Conservation (phyloP, 2,888 invertebrate species). For the Agrotis exclamationis region DNA sequence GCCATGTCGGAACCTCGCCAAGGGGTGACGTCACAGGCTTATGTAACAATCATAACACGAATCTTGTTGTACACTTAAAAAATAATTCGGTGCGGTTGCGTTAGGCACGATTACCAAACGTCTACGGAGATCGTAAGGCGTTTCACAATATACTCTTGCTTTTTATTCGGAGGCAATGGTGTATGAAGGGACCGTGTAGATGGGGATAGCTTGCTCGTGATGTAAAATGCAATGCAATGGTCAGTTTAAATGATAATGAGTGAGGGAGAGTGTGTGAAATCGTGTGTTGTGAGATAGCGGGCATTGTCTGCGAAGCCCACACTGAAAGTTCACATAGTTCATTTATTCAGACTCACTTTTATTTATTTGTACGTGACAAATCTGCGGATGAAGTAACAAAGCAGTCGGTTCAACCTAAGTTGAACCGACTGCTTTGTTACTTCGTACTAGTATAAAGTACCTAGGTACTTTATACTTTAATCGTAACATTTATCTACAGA, state of each 20-base stretch:
- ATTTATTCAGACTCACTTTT: background rate
- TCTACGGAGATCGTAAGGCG: constrained; percentile 46
- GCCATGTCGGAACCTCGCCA: constrained; percentile 39
- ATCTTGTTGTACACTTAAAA: constrained; percentile 60
- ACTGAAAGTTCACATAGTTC: background rate
- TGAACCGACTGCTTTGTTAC: background rate
- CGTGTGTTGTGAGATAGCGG: background rate
- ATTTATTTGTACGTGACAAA: background rate
- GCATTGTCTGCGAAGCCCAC: background rate
- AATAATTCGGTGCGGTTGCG: constrained; percentile 68
- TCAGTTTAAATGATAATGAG: too few relatives aligned
- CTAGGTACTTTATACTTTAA: background rate
- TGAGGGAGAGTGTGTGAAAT: background rate
- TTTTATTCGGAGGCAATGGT: constrained; percentile 49
- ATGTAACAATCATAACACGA: constrained; percentile 59
- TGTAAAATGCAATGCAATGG: background rate
- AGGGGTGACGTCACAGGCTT: constrained; percentile 45
- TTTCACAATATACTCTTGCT: constrained; percentile 63
- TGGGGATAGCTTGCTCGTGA: constrained; percentile 25
- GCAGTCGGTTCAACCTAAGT: background rate
- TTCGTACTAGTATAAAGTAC: too few relatives aligned
- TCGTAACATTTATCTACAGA: background rate
- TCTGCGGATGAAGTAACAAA: background rate
- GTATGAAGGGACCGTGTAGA: constrained; percentile 42
- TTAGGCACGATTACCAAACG: constrained; percentile 69